These are phyloP conservation scores for Sciaenops ocellatus DNA, from an alignment of 2,797 vertebrate genomes.

Conservation along the genomic window DNA sequence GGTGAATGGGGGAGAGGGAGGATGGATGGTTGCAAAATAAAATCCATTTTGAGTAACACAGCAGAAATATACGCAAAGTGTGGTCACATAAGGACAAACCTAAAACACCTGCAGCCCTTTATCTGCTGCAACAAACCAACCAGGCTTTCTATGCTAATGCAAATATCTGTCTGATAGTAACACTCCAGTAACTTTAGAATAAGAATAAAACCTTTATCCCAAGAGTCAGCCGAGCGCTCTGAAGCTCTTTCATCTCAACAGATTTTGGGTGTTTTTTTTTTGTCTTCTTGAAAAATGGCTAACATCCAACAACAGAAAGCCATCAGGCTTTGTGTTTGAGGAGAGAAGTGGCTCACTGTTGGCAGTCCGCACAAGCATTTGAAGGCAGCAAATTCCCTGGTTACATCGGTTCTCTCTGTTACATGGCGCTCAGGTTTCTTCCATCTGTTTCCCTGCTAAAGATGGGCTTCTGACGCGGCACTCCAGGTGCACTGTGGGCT, in stretches of 20 bases:
- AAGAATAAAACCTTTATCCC: conserved; percentile 49
- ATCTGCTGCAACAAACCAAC: conserved; percentile 12
- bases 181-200: conserved; percentile 26
- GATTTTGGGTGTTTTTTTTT: conserved; percentile 18
- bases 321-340: conserved; percentile 54
- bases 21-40: conserved; percentile 50
- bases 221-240: conserved; percentile 31
- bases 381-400: conserved; percentile 67
- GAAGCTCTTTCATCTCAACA: conserved; percentile 44
- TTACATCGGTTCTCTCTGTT: conserved; percentile 59
- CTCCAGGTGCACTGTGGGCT: conserved; percentile 76
- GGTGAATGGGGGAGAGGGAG: conserved; percentile 44
- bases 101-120: conserved; percentile 15
- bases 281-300: conserved; percentile 46
- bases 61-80: conserved; percentile 29
- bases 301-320: conserved; percentile 23
- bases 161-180: conserved; percentile 38
- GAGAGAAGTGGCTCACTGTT: conserved; percentile 51
- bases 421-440: conserved; percentile 59
- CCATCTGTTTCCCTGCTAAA: conserved; percentile 77
- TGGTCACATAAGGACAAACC: conserved; percentile 26
- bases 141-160: conserved; percentile 4
- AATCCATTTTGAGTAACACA: conserved; percentile 50
- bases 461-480: conserved; percentile 63
- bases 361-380: conserved; percentile 62